Evolutionary conservation across 1,140 invertebrate species (phyloP), one percentile per base, ranked within the genome.

Genomic region (Pogonomyrmex californicus): DNA sequence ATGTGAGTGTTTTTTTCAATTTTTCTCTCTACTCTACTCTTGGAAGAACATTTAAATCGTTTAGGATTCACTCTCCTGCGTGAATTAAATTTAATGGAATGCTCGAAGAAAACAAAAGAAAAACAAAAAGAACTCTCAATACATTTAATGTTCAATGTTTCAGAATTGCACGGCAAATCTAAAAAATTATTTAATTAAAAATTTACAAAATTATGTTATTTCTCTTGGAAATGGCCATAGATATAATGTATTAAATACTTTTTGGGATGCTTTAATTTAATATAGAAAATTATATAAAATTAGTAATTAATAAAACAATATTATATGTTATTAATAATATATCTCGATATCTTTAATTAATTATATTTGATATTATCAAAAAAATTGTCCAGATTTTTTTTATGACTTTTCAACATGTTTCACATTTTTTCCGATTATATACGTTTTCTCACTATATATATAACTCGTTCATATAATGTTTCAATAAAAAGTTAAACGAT

Each of bases 11-110:
- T 23, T 23, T 23, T 23, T 23, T 23, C 23, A 23, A 23, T 23
- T 23, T 23, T 23, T 23, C 23, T 23, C 23, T 23, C 23, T 23
- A 23, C 77, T 86, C 54, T 56, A 58, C 38, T 36, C 36, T 51
- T 60, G 7, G 1, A 54, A 60, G 85, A 68, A 76, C 44, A 38
- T 63, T 86, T 63, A 66, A 71, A 85, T 87, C 81, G 38, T 62
- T 44, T 12, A 17, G 68, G 51, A 85, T 83, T 90, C 6, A 30
- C 65, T 88, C 51, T 88, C 30, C 75, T 47, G 30, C 30, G 66
- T 38, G 63, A 75, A 51, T 60, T 70, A 70, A 30, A 86, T 86
- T 88, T 86, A 90, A 85, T 81, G 66, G 65, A 89, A 60, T 49
- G 38, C 14, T 70, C 30, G 12, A 44, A 36, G 36, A 49, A 49